phyloP scores from a whole-genome alignment of 2,797 vertebrate species.

The Psittacula derbiana region DNA sequence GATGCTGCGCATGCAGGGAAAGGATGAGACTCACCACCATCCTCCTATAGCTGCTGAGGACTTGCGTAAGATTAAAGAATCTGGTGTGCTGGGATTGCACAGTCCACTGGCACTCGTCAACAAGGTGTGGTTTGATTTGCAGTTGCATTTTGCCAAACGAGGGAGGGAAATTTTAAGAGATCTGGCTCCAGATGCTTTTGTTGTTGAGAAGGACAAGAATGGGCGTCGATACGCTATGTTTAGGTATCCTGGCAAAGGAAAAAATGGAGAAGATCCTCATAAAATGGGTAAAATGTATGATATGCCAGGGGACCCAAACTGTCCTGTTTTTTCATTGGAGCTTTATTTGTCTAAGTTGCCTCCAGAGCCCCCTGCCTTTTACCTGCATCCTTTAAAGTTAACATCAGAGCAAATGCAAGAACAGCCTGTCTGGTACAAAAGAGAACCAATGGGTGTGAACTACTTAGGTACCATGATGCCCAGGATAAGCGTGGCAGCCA shows the following conservation, averaged over 20 bases:
- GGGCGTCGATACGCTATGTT: constrained; percentile 64
- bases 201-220: constrained; percentile 62
- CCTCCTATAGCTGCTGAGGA: constrained; percentile 67
- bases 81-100: constrained; percentile 68
- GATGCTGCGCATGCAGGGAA: constrained; percentile 66
- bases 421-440: constrained; percentile 68
- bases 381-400: constrained; percentile 66
- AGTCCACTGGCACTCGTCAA: constrained; percentile 63
- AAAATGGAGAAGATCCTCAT: constrained; percentile 55
- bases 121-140: constrained; percentile 73
- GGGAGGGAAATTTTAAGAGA: constrained; percentile 72
- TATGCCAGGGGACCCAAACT: constrained; percentile 66
- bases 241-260: constrained; percentile 63
- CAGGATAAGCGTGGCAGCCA: constrained; percentile 68
- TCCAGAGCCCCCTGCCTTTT: constrained; percentile 67
- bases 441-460: constrained; percentile 70
- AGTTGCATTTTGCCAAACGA: constrained; percentile 69
- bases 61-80: constrained; percentile 63
- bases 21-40: constrained; percentile 69
- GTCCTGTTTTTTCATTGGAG: constrained; percentile 70
- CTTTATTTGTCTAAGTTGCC: constrained; percentile 71
- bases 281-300: constrained; percentile 73
- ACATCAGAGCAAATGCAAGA: constrained; percentile 63
- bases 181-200: constrained; percentile 69
- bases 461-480: constrained; percentile 71